These are phyloP conservation scores for Phaenicophaeus curvirostris DNA, from an alignment of 2,797 vertebrate species.

Conservation along the genomic window DNA sequence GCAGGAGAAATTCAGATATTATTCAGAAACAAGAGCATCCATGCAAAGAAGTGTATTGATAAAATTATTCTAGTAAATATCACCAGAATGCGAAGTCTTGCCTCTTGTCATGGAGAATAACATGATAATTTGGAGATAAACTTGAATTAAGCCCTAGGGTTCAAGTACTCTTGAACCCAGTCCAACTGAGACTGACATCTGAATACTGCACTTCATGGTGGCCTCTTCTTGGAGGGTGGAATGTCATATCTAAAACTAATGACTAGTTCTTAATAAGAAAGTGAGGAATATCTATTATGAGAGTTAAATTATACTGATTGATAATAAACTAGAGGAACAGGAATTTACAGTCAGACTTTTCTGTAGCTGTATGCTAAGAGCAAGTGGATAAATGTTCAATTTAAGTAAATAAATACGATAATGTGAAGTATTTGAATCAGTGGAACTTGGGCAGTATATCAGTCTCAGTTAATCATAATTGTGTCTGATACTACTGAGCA, in stretches of 20 bases:
- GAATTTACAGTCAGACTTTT: background rate
- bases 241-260: background rate
- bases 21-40: background rate
- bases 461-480: constrained; percentile 14
- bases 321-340: background rate
- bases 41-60: background rate
- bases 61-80: constrained; percentile 26
- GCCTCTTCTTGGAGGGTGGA: background rate
- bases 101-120: background rate
- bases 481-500: background rate
- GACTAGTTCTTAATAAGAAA: background rate
- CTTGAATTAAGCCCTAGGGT: background rate
- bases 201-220: background rate
- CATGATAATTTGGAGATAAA: background rate
- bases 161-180: background rate
- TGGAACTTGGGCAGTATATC: background rate
- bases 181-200: background rate
- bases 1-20: background rate
- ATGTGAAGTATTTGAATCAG: background rate
- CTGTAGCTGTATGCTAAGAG: background rate
- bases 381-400: background rate
- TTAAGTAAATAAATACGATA: constrained; percentile 38
- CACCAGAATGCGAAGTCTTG: background rate
- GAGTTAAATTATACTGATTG: background rate
- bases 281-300: background rate